Conservation (phyloP, 1,140 invertebrate species). For the Neomicropteryx cornuta region DNA sequence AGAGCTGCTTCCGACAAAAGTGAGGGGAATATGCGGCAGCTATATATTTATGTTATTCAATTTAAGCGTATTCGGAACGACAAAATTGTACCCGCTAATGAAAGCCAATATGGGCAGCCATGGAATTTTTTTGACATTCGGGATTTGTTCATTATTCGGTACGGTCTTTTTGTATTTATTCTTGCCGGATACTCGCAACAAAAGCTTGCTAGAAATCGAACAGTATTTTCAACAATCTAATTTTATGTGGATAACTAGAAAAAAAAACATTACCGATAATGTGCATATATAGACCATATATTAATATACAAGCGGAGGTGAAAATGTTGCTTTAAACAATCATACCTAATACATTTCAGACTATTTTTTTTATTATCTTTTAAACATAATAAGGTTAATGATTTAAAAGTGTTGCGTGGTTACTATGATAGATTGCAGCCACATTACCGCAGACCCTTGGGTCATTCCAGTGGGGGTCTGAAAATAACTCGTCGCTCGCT, state of each 20-base stretch:
- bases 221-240: constrained; percentile 60
- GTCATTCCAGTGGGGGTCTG: too few species aligned
- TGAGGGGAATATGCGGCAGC: constrained; percentile 51
- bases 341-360: too few species aligned
- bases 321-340: too few species aligned
- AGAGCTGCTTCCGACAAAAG: constrained; percentile 55
- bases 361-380: too few species aligned
- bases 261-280: constrained; percentile 19
- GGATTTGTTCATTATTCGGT: constrained; percentile 48
- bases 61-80: constrained; percentile 53
- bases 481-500: too few species aligned
- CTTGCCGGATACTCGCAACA: constrained; percentile 75
- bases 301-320: too few species aligned
- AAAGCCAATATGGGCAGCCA: constrained; percentile 42
- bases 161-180: constrained; percentile 58
- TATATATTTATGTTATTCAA: constrained; percentile 59
- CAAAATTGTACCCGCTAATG: constrained; percentile 58
- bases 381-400: too few species aligned
- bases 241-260: constrained; percentile 47
- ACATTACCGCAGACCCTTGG: too few species aligned
- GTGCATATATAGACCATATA: too few species aligned
- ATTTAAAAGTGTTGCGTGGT: too few species aligned
- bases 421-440: too few species aligned
- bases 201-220: constrained; percentile 66
- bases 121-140: constrained; percentile 60